These are phyloP conservation scores for Latrodectus elegans DNA, from an alignment of 2,888 invertebrate species.

Conservation along the genomic window DNA sequence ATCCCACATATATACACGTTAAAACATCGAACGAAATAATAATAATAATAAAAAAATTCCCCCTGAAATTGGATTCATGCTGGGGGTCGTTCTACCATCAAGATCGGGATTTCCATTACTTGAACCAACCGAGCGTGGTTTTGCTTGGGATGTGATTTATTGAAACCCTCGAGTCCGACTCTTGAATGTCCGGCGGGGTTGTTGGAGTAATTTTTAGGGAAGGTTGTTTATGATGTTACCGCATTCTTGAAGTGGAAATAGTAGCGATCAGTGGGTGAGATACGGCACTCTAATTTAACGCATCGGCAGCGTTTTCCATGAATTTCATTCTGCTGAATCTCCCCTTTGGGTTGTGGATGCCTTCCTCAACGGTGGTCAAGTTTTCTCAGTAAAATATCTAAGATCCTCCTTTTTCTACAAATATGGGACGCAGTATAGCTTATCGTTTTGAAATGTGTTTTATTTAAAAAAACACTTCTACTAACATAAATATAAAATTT, in stretches of 20 bases:
- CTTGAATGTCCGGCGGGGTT: conserved; percentile 39
- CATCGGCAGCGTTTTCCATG: conserved; percentile 1
- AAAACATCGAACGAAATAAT: too few species aligned
- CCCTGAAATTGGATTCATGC: neutral
- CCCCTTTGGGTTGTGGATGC: neutral
- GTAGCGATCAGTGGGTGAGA: neutral
- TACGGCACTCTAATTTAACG: neutral
- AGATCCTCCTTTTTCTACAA: too few species aligned
- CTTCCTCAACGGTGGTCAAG: neutral
- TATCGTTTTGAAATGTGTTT: too few species aligned
- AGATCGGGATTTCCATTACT: conserved; percentile 22
- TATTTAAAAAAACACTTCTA: too few species aligned
- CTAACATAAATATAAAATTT: too few species aligned
- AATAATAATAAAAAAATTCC: too few species aligned
- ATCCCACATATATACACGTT: too few species aligned
- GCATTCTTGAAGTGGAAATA: conserved; percentile 5
- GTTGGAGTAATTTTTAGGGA: conserved; percentile 33
- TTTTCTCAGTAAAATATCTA: too few species aligned
- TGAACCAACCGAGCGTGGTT: conserved; percentile 8
- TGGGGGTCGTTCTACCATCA: neutral
- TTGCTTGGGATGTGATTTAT: conserved; percentile 43
- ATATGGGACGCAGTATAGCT: too few species aligned
- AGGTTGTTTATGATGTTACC: conserved; percentile 38
- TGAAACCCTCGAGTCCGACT: conserved; percentile 47
- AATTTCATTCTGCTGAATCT: neutral